A percentile compares a stretch with the other conserved stretches of the same genome.
phyloP scores from a whole-genome alignment of 2,113 vertebrate species.

The Grammomys surdaster region DNA sequence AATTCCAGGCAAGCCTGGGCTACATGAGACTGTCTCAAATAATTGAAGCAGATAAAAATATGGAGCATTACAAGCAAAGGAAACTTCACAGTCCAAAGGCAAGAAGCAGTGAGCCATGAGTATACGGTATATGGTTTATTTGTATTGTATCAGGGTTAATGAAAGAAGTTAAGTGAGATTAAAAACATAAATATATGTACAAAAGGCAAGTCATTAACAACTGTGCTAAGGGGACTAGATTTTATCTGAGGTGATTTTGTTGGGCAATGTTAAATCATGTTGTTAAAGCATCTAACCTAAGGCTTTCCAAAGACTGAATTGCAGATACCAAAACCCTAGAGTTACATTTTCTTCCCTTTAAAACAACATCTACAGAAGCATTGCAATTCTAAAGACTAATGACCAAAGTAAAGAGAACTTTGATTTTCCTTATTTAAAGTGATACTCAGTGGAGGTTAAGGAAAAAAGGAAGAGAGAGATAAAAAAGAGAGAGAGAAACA shows the following conservation, averaged over 20 bases:
- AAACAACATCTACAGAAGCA: not conserved
- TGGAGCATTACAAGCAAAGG: not conserved
- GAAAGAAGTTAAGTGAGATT: not conserved
- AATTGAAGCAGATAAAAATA: not conserved
- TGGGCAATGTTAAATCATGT: not conserved
- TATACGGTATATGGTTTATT: not conserved
- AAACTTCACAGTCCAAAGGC: not conserved
- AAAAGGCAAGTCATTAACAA: not conserved
- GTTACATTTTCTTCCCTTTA: not conserved
- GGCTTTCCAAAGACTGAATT: not conserved
- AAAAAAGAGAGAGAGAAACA: not conserved
- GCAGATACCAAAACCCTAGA: not conserved
- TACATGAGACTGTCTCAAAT: not conserved
- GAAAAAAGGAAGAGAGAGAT: not conserved
- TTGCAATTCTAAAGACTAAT: not conserved
- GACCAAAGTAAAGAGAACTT: conserved; percentile 30
- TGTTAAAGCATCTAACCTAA: not conserved
- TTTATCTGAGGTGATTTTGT: not conserved
- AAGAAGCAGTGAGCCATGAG: not conserved
- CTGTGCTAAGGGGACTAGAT: not conserved
- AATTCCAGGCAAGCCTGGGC: not conserved
- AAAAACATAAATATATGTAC: no score
- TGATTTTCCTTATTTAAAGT: conserved; percentile 47
- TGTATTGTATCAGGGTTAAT: not conserved
- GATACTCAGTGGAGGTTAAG: not conserved